These are phyloP conservation scores for Symphodus melops DNA, from an alignment of 2,113 vertebrate species.

Conservation along the genomic window DNA sequence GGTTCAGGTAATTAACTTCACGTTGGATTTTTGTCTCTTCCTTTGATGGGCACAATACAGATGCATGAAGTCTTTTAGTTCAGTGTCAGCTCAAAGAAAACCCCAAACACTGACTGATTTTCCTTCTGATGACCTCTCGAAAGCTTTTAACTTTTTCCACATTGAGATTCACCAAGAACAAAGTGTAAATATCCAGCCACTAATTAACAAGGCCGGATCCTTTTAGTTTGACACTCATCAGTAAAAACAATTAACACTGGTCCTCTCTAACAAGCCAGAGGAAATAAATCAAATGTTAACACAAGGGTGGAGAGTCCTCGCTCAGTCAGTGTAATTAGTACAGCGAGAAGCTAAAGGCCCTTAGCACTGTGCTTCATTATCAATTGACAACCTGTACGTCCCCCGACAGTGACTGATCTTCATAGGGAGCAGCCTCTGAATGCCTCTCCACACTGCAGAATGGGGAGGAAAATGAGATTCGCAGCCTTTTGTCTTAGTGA, in stretches of 20 bases:
- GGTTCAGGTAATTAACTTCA: too few species aligned
- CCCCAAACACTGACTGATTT: conserved; percentile 1
- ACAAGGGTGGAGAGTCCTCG: conserved; percentile 87
- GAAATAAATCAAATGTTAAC: conserved; percentile 98
- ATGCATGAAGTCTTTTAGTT: neutral
- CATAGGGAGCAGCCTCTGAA: conserved; percentile 65
- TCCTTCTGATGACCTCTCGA: conserved; percentile 10
- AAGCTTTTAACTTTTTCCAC: conserved; percentile 12
- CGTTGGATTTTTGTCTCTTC: too few species aligned
- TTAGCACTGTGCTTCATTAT: conserved; percentile 83
- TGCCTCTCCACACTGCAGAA: conserved; percentile 52
- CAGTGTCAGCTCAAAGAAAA: neutral
- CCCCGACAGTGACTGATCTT: conserved; percentile 85
- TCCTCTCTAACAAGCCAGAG: conserved; percentile 86
- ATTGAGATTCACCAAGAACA: conserved; percentile 62
- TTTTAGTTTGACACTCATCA: conserved; percentile 91
- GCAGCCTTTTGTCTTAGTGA: conserved; percentile 72
- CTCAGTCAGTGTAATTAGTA: conserved; percentile 90
- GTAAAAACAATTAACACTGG: conserved; percentile 93
- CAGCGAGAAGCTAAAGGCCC: conserved; percentile 86
- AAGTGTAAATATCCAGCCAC: conserved; percentile 78
- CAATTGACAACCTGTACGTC: conserved; percentile 88
- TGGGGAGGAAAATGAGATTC: conserved; percentile 67
- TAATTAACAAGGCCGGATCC: conserved; percentile 89
- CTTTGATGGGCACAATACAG: too few species aligned